phyloP scores from a whole-genome alignment of 2,888 invertebrate genomes.

The Lucinisca nassula region DNA sequence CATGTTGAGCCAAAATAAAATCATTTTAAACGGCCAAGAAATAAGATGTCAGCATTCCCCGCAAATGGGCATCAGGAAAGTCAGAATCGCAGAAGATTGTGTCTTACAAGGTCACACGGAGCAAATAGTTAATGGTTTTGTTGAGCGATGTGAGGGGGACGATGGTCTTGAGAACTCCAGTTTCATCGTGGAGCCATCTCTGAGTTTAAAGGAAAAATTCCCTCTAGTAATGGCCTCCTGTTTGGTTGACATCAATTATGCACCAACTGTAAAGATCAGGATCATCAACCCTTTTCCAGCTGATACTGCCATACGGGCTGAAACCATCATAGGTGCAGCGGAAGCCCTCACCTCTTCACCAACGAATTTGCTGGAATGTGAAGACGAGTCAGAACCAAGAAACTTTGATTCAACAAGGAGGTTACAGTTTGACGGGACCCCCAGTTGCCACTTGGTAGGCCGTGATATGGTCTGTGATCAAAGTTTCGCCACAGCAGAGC shows the following conservation, averaged over 20 bases:
- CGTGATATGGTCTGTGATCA: too few species aligned
- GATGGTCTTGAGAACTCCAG: background rate
- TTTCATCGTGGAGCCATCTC: constrained; percentile 51
- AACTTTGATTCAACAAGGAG: background rate
- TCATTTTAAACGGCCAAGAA: constrained; percentile 23
- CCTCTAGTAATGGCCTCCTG: constrained; percentile 51
- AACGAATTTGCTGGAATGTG: too few species aligned
- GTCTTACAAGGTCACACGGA: constrained; percentile 43
- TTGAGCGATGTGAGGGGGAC: constrained; percentile 39
- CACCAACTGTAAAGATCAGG: constrained; percentile 31
- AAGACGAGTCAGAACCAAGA: too few species aligned
- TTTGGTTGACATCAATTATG: constrained; percentile 44
- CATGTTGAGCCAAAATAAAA: constrained; percentile 28
- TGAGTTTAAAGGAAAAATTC: constrained; percentile 37
- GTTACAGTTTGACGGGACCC: too few species aligned
- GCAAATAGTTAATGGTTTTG: constrained; percentile 49
- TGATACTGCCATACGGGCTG: constrained; percentile 35
- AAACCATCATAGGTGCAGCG: constrained; percentile 49
- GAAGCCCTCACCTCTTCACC: constrained; percentile 30
- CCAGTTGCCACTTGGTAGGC: too few species aligned
- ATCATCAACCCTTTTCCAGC: constrained; percentile 43
- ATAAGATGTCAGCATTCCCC: constrained; percentile 21
- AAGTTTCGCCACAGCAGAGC: too few species aligned
- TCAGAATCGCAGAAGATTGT: constrained; percentile 22
- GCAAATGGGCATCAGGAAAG: background rate